Conservation (phyloP, 2,797 vertebrate genomes). For the Poliocrania exsul region DNA sequence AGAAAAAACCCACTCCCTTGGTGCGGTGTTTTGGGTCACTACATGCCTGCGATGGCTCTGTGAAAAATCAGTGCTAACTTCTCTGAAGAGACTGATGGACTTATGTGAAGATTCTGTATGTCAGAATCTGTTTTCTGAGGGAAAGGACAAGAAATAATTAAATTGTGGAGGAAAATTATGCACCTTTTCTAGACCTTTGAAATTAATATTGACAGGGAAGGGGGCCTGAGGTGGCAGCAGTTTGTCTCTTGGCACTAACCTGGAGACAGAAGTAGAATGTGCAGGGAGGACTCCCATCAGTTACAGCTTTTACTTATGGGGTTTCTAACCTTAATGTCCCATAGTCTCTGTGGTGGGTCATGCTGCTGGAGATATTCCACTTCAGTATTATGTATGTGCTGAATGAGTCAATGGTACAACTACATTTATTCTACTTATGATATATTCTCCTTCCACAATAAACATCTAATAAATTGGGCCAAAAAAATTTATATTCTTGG, state of each 20-base stretch:
- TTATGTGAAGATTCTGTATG: rapidly evolving
- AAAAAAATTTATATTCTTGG: not conserved
- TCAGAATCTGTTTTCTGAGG: not conserved
- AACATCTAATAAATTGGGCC: not conserved
- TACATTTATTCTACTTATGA: not conserved
- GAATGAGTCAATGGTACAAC: not conserved
- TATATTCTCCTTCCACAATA: not conserved
- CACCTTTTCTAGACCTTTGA: not conserved
- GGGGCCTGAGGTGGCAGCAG: not conserved
- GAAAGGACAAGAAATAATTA: not conserved
- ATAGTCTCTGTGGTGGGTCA: not conserved
- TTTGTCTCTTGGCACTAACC: not conserved
- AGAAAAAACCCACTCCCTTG: rapidly evolving
- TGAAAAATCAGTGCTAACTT: not conserved
- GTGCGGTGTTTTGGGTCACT: not conserved
- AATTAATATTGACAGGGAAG: not conserved
- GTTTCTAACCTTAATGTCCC: not conserved
- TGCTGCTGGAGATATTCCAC: not conserved
- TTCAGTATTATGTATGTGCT: not conserved
- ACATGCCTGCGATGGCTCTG: not conserved
- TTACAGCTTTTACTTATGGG: not conserved
- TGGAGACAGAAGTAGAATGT: not conserved
- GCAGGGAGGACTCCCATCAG: not conserved
- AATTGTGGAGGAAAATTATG: not conserved
- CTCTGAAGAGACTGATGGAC: not conserved